Conservation (phyloP, 2,797 vertebrate species). For the Huso huso region DNA sequence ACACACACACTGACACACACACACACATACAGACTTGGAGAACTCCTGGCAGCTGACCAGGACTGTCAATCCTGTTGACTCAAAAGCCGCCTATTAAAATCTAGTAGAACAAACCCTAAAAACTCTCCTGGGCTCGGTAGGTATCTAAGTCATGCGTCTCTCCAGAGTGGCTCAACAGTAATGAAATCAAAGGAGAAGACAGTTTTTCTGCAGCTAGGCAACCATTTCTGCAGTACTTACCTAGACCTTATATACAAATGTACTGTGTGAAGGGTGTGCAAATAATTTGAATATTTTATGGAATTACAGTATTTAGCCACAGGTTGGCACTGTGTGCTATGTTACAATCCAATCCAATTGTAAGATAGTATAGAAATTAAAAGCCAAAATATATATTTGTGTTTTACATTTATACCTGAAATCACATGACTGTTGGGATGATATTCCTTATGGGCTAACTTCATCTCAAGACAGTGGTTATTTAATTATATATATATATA, state of each 20-base stretch:
- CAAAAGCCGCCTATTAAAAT: background rate
- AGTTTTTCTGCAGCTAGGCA: background rate
- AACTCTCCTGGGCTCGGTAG: background rate
- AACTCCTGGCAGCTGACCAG: background rate
- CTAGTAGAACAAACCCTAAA: constrained; percentile 3
- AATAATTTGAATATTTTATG: too few relatives aligned
- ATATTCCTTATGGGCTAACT: too few relatives aligned
- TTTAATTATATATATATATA: too few relatives aligned
- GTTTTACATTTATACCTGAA: too few relatives aligned
- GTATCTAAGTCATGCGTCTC: background rate
- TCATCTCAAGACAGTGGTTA: too few relatives aligned
- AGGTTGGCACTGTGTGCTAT: constrained; percentile 14
- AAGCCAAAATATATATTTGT: too few relatives aligned
- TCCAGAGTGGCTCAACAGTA: background rate
- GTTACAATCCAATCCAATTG: background rate
- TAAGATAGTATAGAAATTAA: too few relatives aligned
- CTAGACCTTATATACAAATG: background rate
- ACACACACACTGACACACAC: background rate
- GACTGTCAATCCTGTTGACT: background rate
- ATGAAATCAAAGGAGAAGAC: constrained; percentile 5
- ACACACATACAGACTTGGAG: constrained; percentile 41
- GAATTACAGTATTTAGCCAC: constrained; percentile 3
- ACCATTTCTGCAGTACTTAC: constrained; percentile 2
- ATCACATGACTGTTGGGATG: background rate
- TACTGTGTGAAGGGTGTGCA: background rate